Evolutionary conservation across 2,888 invertebrate species (phyloP).

Genomic region (Rhagonycha lutea): DNA sequence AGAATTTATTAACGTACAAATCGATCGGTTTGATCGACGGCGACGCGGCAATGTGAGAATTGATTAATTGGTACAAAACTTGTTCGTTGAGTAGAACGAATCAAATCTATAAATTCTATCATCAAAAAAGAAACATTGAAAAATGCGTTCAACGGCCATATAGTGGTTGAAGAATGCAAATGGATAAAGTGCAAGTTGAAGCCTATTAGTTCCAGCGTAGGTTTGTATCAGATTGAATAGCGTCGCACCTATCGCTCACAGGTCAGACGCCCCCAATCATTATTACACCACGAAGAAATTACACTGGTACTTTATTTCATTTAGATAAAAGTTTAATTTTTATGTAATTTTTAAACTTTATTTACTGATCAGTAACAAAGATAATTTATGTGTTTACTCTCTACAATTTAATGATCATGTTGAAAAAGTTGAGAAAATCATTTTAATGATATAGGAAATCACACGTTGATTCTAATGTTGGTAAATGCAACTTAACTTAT

Average conservation of each 20-base stretch:
- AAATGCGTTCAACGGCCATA: constrained; percentile 21
- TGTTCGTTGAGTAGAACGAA: constrained; percentile 9
- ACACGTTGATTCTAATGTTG: not conserved
- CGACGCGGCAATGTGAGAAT: not conserved
- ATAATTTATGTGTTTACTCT: constrained; percentile 14
- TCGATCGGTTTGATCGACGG: not conserved
- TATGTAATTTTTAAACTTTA: constrained; percentile 8
- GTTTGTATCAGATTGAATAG: constrained; percentile 30
- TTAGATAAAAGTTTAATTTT: constrained; percentile 30
- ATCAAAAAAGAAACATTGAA: constrained; percentile 17
- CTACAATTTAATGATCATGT: not conserved
- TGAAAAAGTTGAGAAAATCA: constrained; percentile 4
- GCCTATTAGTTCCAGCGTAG: constrained; percentile 24
- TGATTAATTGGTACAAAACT: constrained; percentile 13
- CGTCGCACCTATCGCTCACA: constrained; percentile 34
- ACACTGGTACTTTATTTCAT: constrained; percentile 34
- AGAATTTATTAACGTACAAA: not conserved
- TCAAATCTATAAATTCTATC: constrained; percentile 10
- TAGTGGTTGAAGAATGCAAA: constrained; percentile 22
- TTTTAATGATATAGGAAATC: constrained; percentile 4
- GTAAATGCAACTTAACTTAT: not conserved
- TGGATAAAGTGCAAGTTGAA: constrained; percentile 13
- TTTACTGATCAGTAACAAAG: constrained; percentile 12
- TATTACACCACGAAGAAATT: constrained; percentile 29
- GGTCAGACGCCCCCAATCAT: constrained; percentile 28